phyloP scores from a whole-genome alignment of 2,888 invertebrate species.

The Drosophila buzzatii region DNA sequence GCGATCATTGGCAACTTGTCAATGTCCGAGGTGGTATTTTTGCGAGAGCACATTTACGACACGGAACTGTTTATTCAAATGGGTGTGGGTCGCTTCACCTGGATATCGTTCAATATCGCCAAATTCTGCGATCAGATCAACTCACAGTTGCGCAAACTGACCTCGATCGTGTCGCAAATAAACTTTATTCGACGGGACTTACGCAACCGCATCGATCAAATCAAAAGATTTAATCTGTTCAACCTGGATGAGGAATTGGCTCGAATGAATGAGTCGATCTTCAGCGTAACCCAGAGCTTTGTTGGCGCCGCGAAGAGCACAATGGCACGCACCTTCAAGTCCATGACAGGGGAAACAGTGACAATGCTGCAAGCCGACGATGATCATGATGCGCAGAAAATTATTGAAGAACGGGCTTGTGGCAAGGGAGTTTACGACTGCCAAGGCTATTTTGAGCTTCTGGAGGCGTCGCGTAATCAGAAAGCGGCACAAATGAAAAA shows the following conservation, averaged over 20 bases:
- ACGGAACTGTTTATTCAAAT: slow-evolving; percentile 92
- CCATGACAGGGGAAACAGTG: slow-evolving; percentile 46
- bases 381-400: slow-evolving; percentile 17
- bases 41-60: slow-evolving; percentile 89
- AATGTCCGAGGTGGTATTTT: slow-evolving; percentile 89
- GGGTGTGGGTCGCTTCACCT: slow-evolving; percentile 92
- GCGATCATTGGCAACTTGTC: slow-evolving; percentile 88
- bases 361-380: slow-evolving; percentile 44
- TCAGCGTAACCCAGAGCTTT: background rate
- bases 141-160: slow-evolving; percentile 87
- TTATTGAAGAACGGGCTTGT: slow-evolving; percentile 53
- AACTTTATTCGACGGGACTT: slow-evolving; percentile 89
- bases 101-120: slow-evolving; percentile 93
- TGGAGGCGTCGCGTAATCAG: slow-evolving; percentile 89
- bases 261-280: background rate
- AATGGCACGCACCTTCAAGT: slow-evolving; percentile 35
- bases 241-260: slow-evolving; percentile 59
- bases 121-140: slow-evolving; percentile 89
- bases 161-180: slow-evolving; percentile 89
- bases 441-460: slow-evolving; percentile 88
- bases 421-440: slow-evolving; percentile 75
- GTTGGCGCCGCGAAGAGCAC: background rate
- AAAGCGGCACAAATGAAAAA: slow-evolving; percentile 89
- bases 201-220: slow-evolving; percentile 86
- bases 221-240: slow-evolving; percentile 87